Evolutionary conservation across 1,140 invertebrate genomes (phyloP).

Genomic region (Scaptomyza pallida): DNA sequence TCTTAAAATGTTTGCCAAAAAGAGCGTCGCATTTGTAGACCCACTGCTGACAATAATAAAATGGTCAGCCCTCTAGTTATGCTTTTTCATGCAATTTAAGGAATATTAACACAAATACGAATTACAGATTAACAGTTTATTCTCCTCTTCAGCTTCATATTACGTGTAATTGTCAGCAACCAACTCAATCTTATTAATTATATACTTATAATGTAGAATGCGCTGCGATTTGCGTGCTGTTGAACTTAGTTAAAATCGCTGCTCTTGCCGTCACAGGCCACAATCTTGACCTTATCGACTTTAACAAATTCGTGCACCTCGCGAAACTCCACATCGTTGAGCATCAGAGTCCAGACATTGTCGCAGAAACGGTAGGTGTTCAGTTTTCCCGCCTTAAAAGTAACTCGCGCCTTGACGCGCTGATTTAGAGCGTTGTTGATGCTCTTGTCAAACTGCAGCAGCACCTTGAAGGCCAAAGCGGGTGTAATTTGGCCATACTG

Average conservation of each 20-base stretch:
- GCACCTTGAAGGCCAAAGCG: conserved; percentile 94
- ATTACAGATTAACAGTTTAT: conserved; percentile 52
- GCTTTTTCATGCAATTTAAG: not conserved
- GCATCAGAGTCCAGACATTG: conserved; percentile 99
- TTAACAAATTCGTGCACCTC: conserved; percentile 97
- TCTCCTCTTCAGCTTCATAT: conserved; percentile 20
- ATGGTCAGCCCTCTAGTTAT: too few relatives aligned
- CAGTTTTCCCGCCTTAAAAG: conserved; percentile 98
- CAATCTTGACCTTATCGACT: conserved; percentile 99
- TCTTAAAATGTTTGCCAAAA: too few relatives aligned
- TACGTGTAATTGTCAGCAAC: conserved; percentile 15
- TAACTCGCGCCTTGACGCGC: conserved; percentile 95
- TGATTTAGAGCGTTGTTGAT: conserved; percentile 97
- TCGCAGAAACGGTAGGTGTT: conserved; percentile 99
- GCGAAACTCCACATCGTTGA: conserved; percentile 98
- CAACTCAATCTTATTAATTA: conserved; percentile 53
- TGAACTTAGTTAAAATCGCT: conserved; percentile 77
- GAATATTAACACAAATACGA: not conserved
- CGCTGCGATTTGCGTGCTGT: conserved; percentile 22
- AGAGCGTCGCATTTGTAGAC: too few relatives aligned
- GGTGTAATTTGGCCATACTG: conserved; percentile 98
- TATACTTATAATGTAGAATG: conserved; percentile 53
- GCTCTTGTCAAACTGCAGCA: conserved; percentile 98
- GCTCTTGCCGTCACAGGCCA: conserved; percentile 99
- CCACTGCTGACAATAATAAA: too few relatives aligned